Evolutionary conservation across 2,797 vertebrate species (phyloP), one percentile per base, ranked within the genome.

Genomic region (Danio kyathit): DNA sequence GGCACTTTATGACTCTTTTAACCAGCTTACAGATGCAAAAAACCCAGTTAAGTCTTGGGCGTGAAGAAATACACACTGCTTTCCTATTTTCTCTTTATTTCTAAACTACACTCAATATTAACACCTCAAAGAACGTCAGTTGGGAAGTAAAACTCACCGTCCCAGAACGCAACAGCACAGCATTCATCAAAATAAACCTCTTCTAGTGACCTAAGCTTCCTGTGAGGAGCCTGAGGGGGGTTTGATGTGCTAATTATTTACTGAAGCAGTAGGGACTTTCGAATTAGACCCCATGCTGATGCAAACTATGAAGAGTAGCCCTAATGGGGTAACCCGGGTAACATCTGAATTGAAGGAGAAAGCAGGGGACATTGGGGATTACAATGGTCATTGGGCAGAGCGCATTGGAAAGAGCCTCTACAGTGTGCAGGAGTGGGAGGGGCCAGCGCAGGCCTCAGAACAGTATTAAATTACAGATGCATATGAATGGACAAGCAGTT

Each of bases 381-480:
- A 90, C 89, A 91, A 92, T 92, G 89, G 91, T 89, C 86, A 83
- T 84, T 85, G 81, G 84, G 83, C 83, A 85, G 87, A 89, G 89
- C 82, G 89, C 86, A 72, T 48, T 85, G 89, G 89, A 89, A 90
- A 88, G 91, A 89, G 82, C 79, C 54, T 83, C 84, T 88, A 83
- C 82, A 80, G 75, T 71, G 61, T 76, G 63, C 57, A 74, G 79
- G 75, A 78, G 59, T 63, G 81, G 72, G 85, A 78, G 87, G 80
- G 79, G 81, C 74, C 74, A 78, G 74, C 49, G 77, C 44, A 82
- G 87, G 70, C 88, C 87, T 89, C 85, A 84, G 89, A 87, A 82
- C 87, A 88, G 93, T 93, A 92, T 95, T 94, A 93, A 92, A 92
- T 94, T 95, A 94, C 93, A 93, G 89, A 92, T 92, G 89, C 92